These are phyloP conservation scores for Mactromeris polynyma DNA, from an alignment of 2,888 invertebrate species.

Conservation along the genomic window DNA sequence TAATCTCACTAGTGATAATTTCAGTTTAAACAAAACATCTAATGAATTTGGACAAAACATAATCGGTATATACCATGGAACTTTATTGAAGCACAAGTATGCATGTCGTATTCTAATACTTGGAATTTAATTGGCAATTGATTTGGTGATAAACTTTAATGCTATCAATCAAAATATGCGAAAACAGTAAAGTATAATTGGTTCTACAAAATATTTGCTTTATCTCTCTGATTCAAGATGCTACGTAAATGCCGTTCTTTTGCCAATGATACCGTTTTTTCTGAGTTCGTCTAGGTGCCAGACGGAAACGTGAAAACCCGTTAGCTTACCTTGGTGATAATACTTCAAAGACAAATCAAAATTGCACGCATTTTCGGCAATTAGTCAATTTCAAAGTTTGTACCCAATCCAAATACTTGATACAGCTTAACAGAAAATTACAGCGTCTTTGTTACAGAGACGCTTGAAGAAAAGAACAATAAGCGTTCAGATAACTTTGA, in stretches of 20 bases:
- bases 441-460: constrained; percentile 49
- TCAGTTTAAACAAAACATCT: too few relatives aligned
- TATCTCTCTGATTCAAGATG: background rate
- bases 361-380: constrained; percentile 51
- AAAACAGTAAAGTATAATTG: background rate
- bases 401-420: constrained; percentile 44
- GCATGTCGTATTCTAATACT: too few relatives aligned
- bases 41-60: too few relatives aligned
- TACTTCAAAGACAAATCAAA: constrained; percentile 53
- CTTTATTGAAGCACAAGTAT: too few relatives aligned
- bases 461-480: constrained; percentile 48
- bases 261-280: background rate
- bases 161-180: background rate
- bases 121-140: background rate
- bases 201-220: background rate
- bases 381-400: constrained; percentile 51
- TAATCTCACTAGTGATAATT: too few relatives aligned
- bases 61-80: too few relatives aligned
- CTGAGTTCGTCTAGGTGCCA: constrained; percentile 6
- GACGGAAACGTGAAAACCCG: constrained; percentile 50
- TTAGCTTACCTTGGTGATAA: constrained; percentile 38
- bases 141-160: background rate
- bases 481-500: constrained; percentile 55
- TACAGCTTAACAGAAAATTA: constrained; percentile 47
- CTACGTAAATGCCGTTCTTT: background rate